Evolutionary conservation across 1,140 invertebrate species (phyloP), one percentile per base, ranked within the genome.

Genomic region (Procambarus virginalis): DNA sequence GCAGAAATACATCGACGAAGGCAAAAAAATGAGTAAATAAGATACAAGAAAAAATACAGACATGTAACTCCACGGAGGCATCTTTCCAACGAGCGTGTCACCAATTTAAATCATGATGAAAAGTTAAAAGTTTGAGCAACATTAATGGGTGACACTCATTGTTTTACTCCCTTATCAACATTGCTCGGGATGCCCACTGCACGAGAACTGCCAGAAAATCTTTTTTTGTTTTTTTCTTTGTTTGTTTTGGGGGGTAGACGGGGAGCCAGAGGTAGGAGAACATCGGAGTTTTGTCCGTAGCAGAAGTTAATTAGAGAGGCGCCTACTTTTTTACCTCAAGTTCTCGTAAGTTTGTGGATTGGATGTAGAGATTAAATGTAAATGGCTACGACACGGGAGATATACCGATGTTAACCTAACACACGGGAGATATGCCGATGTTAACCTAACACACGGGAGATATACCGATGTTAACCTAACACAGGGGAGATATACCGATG

Each of bases 111-210:
- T 78, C 86, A 88, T 82, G 86, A 88, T 88, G 86, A 88, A 88
- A 88, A 88, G 86, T 88, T 88, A 86, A 88, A 88, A 88, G 86
- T 88, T 80, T 88, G 86, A 88, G 86, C 78, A 82, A 88, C 86
- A 81, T 88, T 88, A 88, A 88, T 88, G 86, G 86, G 46, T 73
- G 86, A 88, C 86, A 88, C 79, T 88, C 86, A 88, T 88, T 88
- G 86, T 88, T 88, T 88, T 88, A 88, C 46, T 45, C 20, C 68
- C 86, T 88, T 88, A 88, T 88, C 86, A 88, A 51, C 85, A 80
- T 51, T 34, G 85, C 81, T 46, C 46, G 60, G 75, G 84, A 45
- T 86, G 85, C 76, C 85, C 46, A 55, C 45, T 48, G 85, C 76
- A 68, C 76, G 85, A 86, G 34, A 64, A 79, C 77, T 68, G 76